These are phyloP conservation scores for Episyrphus balteatus DNA, from an alignment of 1,140 invertebrate genomes.

Conservation along the genomic window DNA sequence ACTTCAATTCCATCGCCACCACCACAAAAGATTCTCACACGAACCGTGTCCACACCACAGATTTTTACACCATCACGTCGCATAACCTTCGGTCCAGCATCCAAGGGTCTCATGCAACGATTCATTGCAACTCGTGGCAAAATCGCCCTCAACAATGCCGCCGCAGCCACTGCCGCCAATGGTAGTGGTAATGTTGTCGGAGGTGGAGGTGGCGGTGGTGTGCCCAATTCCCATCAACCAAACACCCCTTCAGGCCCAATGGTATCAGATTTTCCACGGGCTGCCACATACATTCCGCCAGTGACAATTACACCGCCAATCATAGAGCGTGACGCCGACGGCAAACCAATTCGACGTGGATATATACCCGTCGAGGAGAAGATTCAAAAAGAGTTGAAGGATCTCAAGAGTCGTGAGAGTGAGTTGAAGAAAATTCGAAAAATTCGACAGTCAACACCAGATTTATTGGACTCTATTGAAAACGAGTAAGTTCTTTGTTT, in stretches of 20 bases:
- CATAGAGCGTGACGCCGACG: slow-evolving; percentile 41
- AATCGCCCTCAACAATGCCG: slow-evolving; percentile 31
- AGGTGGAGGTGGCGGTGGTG: slow-evolving; percentile 1
- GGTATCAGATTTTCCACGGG: slow-evolving; percentile 16
- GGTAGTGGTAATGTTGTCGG: neutral
- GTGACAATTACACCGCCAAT: slow-evolving; percentile 32
- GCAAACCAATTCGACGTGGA: slow-evolving; percentile 48
- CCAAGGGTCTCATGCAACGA: slow-evolving; percentile 63
- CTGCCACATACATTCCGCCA: slow-evolving; percentile 15
- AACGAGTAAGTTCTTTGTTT: slow-evolving; percentile 23
- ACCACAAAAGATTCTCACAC: slow-evolving; percentile 40
- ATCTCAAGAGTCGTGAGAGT: slow-evolving; percentile 60
- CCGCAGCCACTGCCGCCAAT: slow-evolving; percentile 9
- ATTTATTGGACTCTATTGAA: slow-evolving; percentile 39
- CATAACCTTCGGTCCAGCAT: slow-evolving; percentile 47
- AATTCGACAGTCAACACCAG: slow-evolving; percentile 37
- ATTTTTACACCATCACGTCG: slow-evolving; percentile 37
- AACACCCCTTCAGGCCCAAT: slow-evolving; percentile 5
- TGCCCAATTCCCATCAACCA: slow-evolving; percentile 30
- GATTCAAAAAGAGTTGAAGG: slow-evolving; percentile 63
- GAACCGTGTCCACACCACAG: slow-evolving; percentile 50
- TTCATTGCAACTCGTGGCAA: slow-evolving; percentile 63
- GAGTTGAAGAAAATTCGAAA: slow-evolving; percentile 55
- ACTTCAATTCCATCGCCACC: slow-evolving; percentile 38
- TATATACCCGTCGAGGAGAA: slow-evolving; percentile 63